Conservation (phyloP, 2,888 invertebrate species). For the Sinohyriopsis cumingii region DNA sequence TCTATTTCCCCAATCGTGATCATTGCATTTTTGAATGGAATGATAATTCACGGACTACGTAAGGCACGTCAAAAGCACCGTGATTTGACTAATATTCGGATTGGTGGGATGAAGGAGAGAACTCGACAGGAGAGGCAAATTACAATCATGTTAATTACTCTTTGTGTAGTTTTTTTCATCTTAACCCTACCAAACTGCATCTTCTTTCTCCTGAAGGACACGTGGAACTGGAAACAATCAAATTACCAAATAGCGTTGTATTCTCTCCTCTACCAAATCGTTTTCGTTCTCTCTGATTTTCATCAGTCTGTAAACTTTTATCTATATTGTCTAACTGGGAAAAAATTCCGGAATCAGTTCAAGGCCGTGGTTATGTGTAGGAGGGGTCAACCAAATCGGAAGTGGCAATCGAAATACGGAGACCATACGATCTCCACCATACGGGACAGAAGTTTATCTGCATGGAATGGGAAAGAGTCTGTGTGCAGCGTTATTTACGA, state of each 20-base stretch:
- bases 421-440: no score
- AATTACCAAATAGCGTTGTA: slow-evolving; percentile 37
- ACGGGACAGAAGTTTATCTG: no score
- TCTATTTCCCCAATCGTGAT: slow-evolving; percentile 51
- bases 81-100: slow-evolving; percentile 37
- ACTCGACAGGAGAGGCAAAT: slow-evolving; percentile 54
- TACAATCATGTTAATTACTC: slow-evolving; percentile 56
- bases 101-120: slow-evolving; percentile 40
- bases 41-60: slow-evolving; percentile 51
- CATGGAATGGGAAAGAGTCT: no score
- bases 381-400: slow-evolving; percentile 2
- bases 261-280: slow-evolving; percentile 41
- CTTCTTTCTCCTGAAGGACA: slow-evolving; percentile 49
- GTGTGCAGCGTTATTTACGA: no score
- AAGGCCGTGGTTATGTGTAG: slow-evolving; percentile 31
- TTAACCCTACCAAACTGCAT: slow-evolving; percentile 55
- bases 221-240: slow-evolving; percentile 41
- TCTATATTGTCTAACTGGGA: slow-evolving; percentile 52
- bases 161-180: slow-evolving; percentile 53
- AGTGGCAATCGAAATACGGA: slow-evolving; percentile 2
- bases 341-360: slow-evolving; percentile 48
- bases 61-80: slow-evolving; percentile 31
- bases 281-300: slow-evolving; percentile 47
- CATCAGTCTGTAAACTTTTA: slow-evolving; percentile 61
- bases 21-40: slow-evolving; percentile 48